Evolutionary conservation across 2,113 vertebrate species (phyloP).

Genomic region (Anolis sagrei): DNA sequence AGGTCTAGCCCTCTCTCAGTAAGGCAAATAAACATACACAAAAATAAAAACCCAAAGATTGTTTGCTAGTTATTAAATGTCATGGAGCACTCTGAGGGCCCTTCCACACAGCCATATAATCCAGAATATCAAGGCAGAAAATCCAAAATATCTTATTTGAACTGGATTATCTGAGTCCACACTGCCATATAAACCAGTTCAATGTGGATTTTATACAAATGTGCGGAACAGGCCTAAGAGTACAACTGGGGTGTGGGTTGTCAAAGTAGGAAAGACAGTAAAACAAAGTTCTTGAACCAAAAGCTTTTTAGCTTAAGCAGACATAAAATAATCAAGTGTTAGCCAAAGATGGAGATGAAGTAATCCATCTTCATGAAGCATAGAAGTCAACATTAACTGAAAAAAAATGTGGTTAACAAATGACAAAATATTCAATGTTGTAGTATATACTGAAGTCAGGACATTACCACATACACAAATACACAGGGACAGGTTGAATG

Average conservation of each 20-base stretch:
- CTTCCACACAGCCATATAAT: too few species aligned
- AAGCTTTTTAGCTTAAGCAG: not conserved
- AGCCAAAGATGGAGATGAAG: too few species aligned
- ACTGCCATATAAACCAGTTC: too few species aligned
- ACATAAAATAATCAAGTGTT: not conserved
- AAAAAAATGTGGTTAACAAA: not conserved
- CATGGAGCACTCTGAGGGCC: too few species aligned
- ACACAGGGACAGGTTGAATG: too few species aligned
- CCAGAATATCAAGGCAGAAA: too few species aligned
- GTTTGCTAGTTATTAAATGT: not conserved
- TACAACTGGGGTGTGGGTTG: too few species aligned
- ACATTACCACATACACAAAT: not conserved
- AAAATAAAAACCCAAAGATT: not conserved
- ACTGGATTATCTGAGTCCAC: too few species aligned
- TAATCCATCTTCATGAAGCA: not conserved
- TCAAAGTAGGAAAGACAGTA: not conserved
- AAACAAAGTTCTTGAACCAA: not conserved
- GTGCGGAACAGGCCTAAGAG: too few species aligned
- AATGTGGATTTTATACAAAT: too few species aligned
- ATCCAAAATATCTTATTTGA: too few species aligned
- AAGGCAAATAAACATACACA: not conserved
- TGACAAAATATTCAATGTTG: not conserved
- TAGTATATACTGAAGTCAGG: not conserved
- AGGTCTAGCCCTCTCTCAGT: not conserved
- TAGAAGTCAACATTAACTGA: not conserved